phyloP scores from a whole-genome alignment of 2,113 vertebrate species.

The Cynopterus brachyotis region DNA sequence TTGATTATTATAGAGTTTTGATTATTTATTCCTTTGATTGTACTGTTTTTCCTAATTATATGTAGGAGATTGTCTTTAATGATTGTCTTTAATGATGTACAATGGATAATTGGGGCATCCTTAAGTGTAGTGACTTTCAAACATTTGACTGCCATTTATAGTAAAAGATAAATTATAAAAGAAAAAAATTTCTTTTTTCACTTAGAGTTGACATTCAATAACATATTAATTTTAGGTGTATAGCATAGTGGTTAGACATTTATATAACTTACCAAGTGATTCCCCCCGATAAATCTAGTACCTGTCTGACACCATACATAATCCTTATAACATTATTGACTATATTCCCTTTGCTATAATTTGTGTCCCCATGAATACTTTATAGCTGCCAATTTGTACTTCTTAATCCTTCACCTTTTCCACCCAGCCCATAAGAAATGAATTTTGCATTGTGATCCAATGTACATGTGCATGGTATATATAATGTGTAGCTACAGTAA shows the following conservation, averaged over 20 bases:
- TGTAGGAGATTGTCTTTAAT: background rate
- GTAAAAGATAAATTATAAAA: background rate
- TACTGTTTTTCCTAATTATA: background rate
- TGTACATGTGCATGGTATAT: background rate
- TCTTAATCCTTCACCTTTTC: background rate
- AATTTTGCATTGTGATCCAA: background rate
- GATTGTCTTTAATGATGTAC: background rate
- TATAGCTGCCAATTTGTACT: background rate
- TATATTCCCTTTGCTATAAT: background rate
- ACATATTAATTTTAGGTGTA: background rate
- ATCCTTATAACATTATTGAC: background rate
- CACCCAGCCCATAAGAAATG: background rate
- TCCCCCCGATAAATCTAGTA: background rate
- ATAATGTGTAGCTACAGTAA: background rate
- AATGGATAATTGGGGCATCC: background rate
- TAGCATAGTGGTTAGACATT: background rate
- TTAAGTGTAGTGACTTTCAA: background rate
- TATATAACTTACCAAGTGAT: background rate
- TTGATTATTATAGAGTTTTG: background rate
- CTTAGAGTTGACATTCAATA: background rate
- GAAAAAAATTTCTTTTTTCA: too few relatives aligned
- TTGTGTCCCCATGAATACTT: background rate
- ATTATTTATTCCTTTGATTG: background rate
- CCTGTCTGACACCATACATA: background rate
- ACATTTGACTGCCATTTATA: background rate